Evolutionary conservation across 1,140 invertebrate genomes (phyloP).

Genomic region (Drosophila littoralis): DNA sequence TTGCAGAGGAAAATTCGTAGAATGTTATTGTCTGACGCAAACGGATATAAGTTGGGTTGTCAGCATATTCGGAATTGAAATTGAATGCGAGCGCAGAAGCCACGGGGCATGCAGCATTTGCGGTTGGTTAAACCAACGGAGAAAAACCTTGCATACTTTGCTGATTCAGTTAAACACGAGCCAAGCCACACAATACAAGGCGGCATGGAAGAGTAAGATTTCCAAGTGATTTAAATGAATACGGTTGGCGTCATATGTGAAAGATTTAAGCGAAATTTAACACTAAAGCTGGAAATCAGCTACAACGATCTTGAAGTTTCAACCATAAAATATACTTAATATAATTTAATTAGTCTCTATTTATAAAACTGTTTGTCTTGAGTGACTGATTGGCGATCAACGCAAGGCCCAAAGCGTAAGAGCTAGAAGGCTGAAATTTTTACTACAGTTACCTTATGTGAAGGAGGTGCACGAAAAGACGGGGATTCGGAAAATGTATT

Average conservation of each 20-base stretch:
- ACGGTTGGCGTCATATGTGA: background rate
- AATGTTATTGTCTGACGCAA: constrained; percentile 20
- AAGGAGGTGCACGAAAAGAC: too few relatives aligned
- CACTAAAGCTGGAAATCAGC: background rate
- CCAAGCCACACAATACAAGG: constrained; percentile 5
- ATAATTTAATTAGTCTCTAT: too few relatives aligned
- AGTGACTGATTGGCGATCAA: too few relatives aligned
- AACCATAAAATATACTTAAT: too few relatives aligned
- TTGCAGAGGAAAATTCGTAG: constrained; percentile 8
- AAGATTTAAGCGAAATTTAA: background rate
- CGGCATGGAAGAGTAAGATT: background rate
- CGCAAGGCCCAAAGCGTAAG: too few relatives aligned
- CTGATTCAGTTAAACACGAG: constrained; percentile 37
- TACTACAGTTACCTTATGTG: too few relatives aligned
- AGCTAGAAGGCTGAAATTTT: too few relatives aligned
- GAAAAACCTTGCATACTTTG: constrained; percentile 24
- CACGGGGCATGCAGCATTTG: constrained; percentile 27
- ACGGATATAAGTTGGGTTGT: constrained; percentile 34
- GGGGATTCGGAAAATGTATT: too few relatives aligned
- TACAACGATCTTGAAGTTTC: too few relatives aligned
- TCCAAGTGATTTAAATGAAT: background rate
- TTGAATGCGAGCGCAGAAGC: constrained; percentile 26
- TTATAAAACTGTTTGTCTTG: too few relatives aligned
- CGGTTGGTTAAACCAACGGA: constrained; percentile 12
- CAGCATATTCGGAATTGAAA: constrained; percentile 49